Conservation (phyloP, 2,113 vertebrate genomes). For the Gobius niger region DNA sequence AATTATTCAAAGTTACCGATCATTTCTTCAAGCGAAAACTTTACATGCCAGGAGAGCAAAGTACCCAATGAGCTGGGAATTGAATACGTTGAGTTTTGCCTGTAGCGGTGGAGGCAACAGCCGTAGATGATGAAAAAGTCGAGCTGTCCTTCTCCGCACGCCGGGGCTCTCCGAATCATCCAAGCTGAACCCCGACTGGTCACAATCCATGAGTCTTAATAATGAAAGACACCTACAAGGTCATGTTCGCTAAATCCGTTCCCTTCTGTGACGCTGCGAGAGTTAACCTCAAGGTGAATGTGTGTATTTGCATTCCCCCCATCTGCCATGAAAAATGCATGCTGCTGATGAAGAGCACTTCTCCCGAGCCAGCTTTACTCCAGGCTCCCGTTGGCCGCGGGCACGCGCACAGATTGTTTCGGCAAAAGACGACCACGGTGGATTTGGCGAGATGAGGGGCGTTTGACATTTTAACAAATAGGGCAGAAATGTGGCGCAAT, state of each 20-base stretch:
- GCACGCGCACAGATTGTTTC: conserved; percentile 31
- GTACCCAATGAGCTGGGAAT: too few species aligned
- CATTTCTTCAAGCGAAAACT: too few species aligned
- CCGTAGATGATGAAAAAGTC: neutral
- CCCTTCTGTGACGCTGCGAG: conserved; percentile 9
- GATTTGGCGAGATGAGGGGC: conserved; percentile 23
- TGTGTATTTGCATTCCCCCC: conserved; percentile 40
- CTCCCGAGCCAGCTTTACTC: conserved; percentile 14
- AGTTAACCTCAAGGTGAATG: conserved; percentile 52
- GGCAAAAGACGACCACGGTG: conserved; percentile 29
- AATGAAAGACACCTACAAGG: conserved; percentile 56
- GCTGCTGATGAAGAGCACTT: conserved; percentile 14
- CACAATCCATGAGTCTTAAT: conserved; percentile 11
- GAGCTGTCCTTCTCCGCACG: conserved; percentile 10
- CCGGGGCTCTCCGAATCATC: conserved; percentile 16
- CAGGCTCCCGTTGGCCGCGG: conserved; percentile 27
- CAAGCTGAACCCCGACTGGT: conserved; percentile 12
- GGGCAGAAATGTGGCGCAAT: conserved; percentile 26
- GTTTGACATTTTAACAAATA: conserved; percentile 40
- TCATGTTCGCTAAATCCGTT: conserved; percentile 49
- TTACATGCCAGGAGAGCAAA: too few species aligned
- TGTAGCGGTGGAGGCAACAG: neutral
- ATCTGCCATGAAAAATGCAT: conserved; percentile 38
- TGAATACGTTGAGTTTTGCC: too few species aligned
- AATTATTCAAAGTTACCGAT: too few species aligned